Base-by-base conservation (phyloP, 1,140 invertebrate genomes). In the Meloidogyne floridensis region DNA sequence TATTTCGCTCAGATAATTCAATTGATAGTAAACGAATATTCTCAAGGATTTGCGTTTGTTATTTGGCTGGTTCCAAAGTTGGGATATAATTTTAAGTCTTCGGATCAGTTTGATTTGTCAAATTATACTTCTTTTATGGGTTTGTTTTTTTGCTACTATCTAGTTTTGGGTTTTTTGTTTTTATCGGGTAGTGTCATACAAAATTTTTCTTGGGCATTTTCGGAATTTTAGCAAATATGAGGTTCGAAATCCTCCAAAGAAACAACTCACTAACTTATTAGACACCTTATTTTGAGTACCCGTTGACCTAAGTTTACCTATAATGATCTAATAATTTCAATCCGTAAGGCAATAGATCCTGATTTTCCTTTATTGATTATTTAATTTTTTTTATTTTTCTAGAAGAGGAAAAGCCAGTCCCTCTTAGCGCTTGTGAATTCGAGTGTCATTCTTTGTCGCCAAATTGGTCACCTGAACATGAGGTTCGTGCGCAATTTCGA, bases 41-140 rank as follows among this genome's bases (percentile, higher is more conserved):
- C 75, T 6, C 11, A 53, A 15, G 56, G 43, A 5, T 77, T 77
- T 77, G 75, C 75, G 6, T 18, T 56, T 42, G n/a, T 56, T 42
- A 77, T 77, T 54, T 77, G 75, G 75, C 75, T 77, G 18, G 6
- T 77, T 15, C 75, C 75, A 42, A 77, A 18, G 7, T 15, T n/a
- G 4, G 47, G 56, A 18, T 15, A n/a, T 77, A 20, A n/a, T 18
- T n/a, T 9, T 7, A 32, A 77, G 8, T 7, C 47, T 7, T n/a
- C 15, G 56, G 32, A 32, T 8, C 4, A 54, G 2, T 77, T 77
- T 20, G 43, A 77, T n/a, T 69, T 43, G 15, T 32, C 53, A 77
- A 56, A 77, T 11, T 65, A 65, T 65, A 5, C 5, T n/a, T 4
- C n/a, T 65, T 65, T 65, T 65, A 65, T 65, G 15, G 59, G 59